These are phyloP conservation scores for Gryllus longicercus DNA, from an alignment of 2,888 invertebrate species.

Conservation along the genomic window DNA sequence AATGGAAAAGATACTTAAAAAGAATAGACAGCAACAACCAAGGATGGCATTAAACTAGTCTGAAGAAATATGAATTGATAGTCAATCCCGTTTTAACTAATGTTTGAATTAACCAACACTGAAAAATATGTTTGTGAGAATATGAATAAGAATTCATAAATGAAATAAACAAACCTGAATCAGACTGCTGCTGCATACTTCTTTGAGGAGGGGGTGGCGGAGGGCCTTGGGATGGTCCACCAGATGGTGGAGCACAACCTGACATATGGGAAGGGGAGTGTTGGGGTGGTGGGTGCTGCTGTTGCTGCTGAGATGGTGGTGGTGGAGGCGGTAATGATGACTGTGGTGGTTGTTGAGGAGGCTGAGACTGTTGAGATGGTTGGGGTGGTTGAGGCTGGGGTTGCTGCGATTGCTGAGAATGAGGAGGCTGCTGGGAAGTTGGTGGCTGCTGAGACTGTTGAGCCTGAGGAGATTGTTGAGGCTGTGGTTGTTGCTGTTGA, in stretches of 20 bases:
- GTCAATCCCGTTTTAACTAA: too few relatives aligned
- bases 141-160: too few relatives aligned
- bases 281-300: constrained; percentile 40
- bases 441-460: constrained; percentile 36
- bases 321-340: constrained; percentile 40
- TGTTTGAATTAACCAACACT: too few relatives aligned
- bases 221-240: constrained; percentile 31
- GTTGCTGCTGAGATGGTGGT: constrained; percentile 40
- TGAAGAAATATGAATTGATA: too few relatives aligned
- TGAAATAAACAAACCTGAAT: background rate
- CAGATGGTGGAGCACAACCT: background rate
- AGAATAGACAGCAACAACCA: too few relatives aligned
- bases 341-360: constrained; percentile 47
- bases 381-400: constrained; percentile 25
- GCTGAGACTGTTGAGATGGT: constrained; percentile 32
- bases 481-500: constrained; percentile 31
- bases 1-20: too few relatives aligned
- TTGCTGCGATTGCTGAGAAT: constrained; percentile 38
- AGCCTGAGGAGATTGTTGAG: constrained; percentile 25
- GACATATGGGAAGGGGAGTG: constrained; percentile 20
- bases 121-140: too few relatives aligned
- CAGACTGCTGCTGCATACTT: background rate
- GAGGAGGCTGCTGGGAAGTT: constrained; percentile 38
- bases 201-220: constrained; percentile 30
- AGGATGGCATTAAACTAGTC: too few relatives aligned